Evolutionary conservation across 64 coral and sea anemone species (phyloP).

Genomic region (Montipora efflorescens): DNA sequence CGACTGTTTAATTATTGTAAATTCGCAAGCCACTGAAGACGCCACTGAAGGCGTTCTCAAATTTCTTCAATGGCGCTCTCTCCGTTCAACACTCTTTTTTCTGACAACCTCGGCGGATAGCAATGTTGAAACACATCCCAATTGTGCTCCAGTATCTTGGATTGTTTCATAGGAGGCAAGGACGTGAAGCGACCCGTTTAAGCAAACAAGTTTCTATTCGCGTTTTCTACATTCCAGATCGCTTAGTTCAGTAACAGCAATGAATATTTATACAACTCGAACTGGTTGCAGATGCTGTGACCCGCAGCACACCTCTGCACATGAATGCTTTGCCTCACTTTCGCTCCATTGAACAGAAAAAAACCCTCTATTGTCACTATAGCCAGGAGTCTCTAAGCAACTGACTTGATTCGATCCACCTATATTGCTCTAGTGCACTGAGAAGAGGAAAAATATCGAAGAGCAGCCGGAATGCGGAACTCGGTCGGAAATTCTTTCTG

Average conservation of each 20-base stretch:
- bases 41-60: too few species aligned
- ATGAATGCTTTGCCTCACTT: constrained; percentile 19
- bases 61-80: not conserved
- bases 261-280: constrained; percentile 44
- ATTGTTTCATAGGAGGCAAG: not conserved
- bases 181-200: constrained; percentile 21
- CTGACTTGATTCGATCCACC: not conserved
- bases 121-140: not conserved
- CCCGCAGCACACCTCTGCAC: constrained; percentile 14
- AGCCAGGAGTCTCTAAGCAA: not conserved
- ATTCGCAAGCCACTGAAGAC: too few species aligned
- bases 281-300: not conserved
- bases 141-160: not conserved
- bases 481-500: not conserved
- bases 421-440: not conserved
- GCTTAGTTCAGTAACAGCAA: constrained; percentile 46
- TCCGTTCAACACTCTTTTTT: not conserved
- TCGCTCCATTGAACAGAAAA: constrained; percentile 30
- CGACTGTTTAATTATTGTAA: too few species aligned
- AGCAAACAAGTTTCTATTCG: constrained; percentile 15
- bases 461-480: not conserved
- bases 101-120: not conserved
- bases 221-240: constrained; percentile 51
- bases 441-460: not conserved
- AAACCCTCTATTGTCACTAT: not conserved